These are phyloP conservation scores for Pseudochaenichthys georgianus DNA, from an alignment of 2,797 vertebrate genomes.

Conservation along the genomic window DNA sequence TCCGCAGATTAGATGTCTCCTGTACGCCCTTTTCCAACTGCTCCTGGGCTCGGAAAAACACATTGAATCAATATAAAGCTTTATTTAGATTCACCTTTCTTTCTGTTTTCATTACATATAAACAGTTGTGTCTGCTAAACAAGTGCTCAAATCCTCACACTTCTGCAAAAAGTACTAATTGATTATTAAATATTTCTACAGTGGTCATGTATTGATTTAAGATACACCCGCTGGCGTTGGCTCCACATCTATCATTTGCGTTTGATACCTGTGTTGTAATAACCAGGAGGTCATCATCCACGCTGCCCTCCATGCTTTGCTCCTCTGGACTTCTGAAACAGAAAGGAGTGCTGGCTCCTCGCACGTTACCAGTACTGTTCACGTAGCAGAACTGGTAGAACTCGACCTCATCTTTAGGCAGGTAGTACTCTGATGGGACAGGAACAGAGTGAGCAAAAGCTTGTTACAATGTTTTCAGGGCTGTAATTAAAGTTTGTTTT, in stretches of 20 bases:
- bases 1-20: slow-evolving; percentile 73
- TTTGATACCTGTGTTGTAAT: slow-evolving; percentile 90
- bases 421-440: slow-evolving; percentile 87
- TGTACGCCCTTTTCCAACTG: slow-evolving; percentile 85
- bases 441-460: neutral
- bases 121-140: neutral
- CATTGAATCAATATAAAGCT: slow-evolving; percentile 23
- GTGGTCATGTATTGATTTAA: neutral
- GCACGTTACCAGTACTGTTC: slow-evolving; percentile 85
- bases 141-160: neutral
- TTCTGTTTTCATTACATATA: neutral
- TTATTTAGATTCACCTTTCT: slow-evolving; percentile 19
- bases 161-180: neutral
- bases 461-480: no score
- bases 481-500: neutral
- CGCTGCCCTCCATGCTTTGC: slow-evolving; percentile 66
- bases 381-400: slow-evolving; percentile 98
- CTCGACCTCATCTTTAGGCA: slow-evolving; percentile 91
- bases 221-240: neutral
- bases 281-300: slow-evolving; percentile 88
- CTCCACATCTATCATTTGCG: neutral
- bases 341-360: slow-evolving; percentile 92
- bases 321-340: slow-evolving; percentile 83
- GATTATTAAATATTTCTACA: neutral
- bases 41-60: slow-evolving; percentile 76